Evolutionary conservation across 1,140 invertebrate species (phyloP).

Genomic region (Ruditapes philippinarum): DNA sequence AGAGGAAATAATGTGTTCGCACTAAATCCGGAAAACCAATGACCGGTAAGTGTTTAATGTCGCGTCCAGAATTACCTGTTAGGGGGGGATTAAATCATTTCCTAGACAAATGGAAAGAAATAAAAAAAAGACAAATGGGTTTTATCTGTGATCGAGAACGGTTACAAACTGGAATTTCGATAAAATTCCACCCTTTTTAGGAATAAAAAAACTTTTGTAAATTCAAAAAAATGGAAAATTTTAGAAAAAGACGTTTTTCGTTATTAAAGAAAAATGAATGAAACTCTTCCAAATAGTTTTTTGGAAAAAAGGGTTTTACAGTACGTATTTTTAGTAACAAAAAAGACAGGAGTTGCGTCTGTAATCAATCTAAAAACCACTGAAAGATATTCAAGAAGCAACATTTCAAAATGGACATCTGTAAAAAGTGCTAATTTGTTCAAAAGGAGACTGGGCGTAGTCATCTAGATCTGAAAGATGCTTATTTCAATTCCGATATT

Average conservation of each 20-base stretch:
- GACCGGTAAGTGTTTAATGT: background rate
- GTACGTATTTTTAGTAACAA: background rate
- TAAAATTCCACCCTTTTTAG: background rate
- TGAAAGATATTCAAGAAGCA: background rate
- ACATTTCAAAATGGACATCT: constrained; percentile 18
- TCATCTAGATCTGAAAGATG: constrained; percentile 43
- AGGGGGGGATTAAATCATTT: background rate
- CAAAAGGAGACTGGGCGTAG: constrained; percentile 17
- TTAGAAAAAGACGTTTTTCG: background rate
- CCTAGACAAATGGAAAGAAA: constrained; percentile 5
- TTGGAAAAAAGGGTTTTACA: background rate
- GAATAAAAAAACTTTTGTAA: background rate
- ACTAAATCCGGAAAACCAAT: background rate
- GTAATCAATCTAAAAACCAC: constrained; percentile 34
- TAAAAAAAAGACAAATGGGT: background rate
- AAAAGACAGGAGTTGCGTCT: background rate
- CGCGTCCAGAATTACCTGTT: background rate
- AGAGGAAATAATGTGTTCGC: background rate
- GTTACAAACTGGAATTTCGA: background rate
- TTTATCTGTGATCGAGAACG: background rate
- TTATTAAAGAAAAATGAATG: background rate
- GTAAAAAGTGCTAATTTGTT: background rate
- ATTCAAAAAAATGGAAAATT: background rate
- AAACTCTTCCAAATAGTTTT: background rate
- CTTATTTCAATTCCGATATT: constrained; percentile 23